A percentile compares a stretch with the other conserved stretches of the same genome.
Evolutionary conservation across 2,113 vertebrate species (phyloP).

Genomic region (Campylomormyrus tamandua): DNA sequence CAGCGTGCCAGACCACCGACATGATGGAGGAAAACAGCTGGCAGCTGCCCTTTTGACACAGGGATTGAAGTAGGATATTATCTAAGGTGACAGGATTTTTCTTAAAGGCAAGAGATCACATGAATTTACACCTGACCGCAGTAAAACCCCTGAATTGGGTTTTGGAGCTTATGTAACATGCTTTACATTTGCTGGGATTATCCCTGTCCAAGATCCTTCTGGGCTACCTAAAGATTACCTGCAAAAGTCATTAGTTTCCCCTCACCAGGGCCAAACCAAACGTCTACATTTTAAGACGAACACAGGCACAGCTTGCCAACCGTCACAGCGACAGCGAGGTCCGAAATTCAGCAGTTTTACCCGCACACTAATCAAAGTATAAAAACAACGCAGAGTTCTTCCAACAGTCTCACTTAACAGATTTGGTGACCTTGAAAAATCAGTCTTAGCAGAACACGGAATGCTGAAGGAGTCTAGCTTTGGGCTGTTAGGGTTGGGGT

Average conservation of each 20-base stretch:
- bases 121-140: not conserved
- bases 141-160: not conserved
- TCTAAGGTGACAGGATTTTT: not conserved
- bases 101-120: not conserved
- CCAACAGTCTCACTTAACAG: not conserved
- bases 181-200: not conserved
- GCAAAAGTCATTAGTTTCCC: not conserved
- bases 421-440: not conserved
- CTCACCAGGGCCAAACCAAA: not conserved
- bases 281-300: not conserved
- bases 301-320: not conserved
- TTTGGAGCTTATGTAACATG: not conserved
- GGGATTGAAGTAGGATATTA: not conserved
- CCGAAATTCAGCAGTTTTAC: not conserved
- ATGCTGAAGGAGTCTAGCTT: not conserved
- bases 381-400: not conserved
- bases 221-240: not conserved
- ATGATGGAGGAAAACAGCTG: not conserved
- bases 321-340: not conserved
- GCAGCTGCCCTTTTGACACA: not conserved
- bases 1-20: not conserved
- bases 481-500: not conserved
- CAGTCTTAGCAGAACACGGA: not conserved
- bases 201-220: not conserved
- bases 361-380: not conserved